These are phyloP conservation scores for Acleris emargana DNA, from an alignment of 2,888 invertebrate species.

Conservation along the genomic window DNA sequence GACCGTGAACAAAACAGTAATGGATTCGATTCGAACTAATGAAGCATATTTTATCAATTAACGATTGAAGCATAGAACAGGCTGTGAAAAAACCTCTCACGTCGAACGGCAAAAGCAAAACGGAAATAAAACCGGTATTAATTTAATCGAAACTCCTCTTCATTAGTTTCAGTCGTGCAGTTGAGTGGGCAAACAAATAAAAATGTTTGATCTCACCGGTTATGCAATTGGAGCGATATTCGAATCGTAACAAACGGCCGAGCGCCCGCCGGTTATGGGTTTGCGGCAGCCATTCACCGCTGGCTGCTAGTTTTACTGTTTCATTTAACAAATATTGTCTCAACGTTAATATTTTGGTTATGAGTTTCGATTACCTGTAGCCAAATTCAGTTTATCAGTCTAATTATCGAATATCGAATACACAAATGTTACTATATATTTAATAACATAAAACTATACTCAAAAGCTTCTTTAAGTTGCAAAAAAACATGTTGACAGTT, in stretches of 20 bases:
- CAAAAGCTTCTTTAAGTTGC: too few relatives aligned
- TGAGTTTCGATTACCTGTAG: too few relatives aligned
- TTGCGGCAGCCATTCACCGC: constrained; percentile 45
- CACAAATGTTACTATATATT: too few relatives aligned
- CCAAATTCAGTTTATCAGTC: background rate
- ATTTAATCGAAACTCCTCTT: constrained; percentile 80
- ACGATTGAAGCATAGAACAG: constrained; percentile 55
- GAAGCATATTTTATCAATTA: constrained; percentile 67
- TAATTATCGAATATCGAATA: too few relatives aligned
- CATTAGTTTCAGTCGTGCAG: constrained; percentile 79
- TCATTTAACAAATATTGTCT: constrained; percentile 15
- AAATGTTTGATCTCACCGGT: constrained; percentile 78
- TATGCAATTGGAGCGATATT: constrained; percentile 72
- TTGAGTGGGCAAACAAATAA: constrained; percentile 78
- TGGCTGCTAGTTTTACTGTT: constrained; percentile 11
- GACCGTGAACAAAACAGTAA: constrained; percentile 39
- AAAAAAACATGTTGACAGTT: background rate
- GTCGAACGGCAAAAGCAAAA: constrained; percentile 57
- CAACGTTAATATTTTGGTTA: background rate
- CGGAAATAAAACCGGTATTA: constrained; percentile 73
- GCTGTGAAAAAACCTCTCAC: constrained; percentile 58
- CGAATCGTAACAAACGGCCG: constrained; percentile 68
- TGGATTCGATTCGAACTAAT: constrained; percentile 60
- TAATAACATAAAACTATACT: too few relatives aligned
- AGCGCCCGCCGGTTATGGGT: constrained; percentile 53